These are phyloP conservation scores for Lates japonicus DNA, from an alignment of 2,797 vertebrate genomes.

Conservation along the genomic window DNA sequence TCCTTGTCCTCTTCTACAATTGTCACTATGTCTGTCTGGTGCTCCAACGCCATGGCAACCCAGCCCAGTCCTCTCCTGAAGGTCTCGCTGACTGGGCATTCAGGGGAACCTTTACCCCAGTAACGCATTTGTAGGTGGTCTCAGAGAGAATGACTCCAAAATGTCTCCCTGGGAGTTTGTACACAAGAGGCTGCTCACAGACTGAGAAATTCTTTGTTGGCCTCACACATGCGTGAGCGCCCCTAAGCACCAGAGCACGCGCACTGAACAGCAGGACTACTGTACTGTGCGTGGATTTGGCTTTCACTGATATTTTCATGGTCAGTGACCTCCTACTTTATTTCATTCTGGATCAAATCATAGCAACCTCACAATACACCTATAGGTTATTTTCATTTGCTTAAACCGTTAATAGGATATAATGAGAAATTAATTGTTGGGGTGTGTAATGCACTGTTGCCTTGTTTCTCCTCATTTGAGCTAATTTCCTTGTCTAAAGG, in stretches of 20 bases:
- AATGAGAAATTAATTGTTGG: constrained; percentile 1
- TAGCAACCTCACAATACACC: not conserved
- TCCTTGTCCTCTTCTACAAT: constrained; percentile 61
- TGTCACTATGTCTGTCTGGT: constrained; percentile 63
- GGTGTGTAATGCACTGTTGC: not conserved
- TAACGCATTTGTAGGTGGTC: constrained; percentile 61
- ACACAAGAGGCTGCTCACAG: constrained; percentile 26
- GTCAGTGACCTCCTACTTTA: constrained; percentile 7
- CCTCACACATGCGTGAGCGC: not conserved
- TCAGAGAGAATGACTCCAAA: constrained; percentile 36
- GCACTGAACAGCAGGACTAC: constrained; percentile 8
- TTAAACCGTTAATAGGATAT: not conserved
- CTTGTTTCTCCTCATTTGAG: constrained; percentile 10
- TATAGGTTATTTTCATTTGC: not conserved
- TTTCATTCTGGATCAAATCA: constrained; percentile 17
- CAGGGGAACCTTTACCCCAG: constrained; percentile 34
- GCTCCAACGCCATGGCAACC: constrained; percentile 78
- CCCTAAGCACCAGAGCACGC: not conserved
- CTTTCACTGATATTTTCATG: constrained; percentile 40
- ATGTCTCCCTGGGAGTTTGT: constrained; percentile 32
- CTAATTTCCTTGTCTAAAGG: constrained; percentile 12
- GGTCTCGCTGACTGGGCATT: constrained; percentile 42
- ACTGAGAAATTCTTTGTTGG: constrained; percentile 13
- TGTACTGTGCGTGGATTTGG: not conserved
- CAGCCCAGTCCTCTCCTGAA: constrained; percentile 37